These are phyloP conservation scores for Heliconius melpomene DNA, from an alignment of 1,140 invertebrate species.

Conservation along the genomic window DNA sequence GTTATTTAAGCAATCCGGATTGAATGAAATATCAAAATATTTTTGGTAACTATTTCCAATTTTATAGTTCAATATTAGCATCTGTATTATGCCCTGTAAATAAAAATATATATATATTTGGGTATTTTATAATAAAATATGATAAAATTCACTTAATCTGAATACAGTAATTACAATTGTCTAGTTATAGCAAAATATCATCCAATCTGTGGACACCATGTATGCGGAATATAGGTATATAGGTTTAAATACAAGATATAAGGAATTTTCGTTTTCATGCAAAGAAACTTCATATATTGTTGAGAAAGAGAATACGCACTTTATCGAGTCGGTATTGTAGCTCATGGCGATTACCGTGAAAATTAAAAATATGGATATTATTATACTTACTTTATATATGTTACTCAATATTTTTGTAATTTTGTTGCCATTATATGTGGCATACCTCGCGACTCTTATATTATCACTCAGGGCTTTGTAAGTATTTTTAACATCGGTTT, in stretches of 20 bases:
- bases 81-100: slow-evolving; percentile 47
- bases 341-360: too few relatives aligned
- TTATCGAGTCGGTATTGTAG: too few relatives aligned
- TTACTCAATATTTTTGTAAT: slow-evolving; percentile 87
- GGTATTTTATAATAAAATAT: too few relatives aligned
- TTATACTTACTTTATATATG: slow-evolving; percentile 85
- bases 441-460: slow-evolving; percentile 78
- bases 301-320: too few relatives aligned
- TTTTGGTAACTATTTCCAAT: slow-evolving; percentile 23
- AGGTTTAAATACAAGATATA: background rate
- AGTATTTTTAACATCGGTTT: slow-evolving; percentile 82
- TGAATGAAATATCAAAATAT: slow-evolving; percentile 28
- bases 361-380: too few relatives aligned
- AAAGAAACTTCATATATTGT: too few relatives aligned
- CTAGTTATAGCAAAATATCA: too few relatives aligned
- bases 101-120: background rate
- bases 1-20: slow-evolving; percentile 23
- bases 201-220: too few relatives aligned
- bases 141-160: too few relatives aligned
- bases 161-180: too few relatives aligned
- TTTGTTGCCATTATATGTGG: slow-evolving; percentile 78
- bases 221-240: background rate
- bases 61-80: slow-evolving; percentile 49
- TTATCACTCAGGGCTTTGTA: slow-evolving; percentile 85
- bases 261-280: too few relatives aligned